Evolutionary conservation across 2,113 vertebrate genomes (phyloP).

Genomic region (Lonchura striata): DNA sequence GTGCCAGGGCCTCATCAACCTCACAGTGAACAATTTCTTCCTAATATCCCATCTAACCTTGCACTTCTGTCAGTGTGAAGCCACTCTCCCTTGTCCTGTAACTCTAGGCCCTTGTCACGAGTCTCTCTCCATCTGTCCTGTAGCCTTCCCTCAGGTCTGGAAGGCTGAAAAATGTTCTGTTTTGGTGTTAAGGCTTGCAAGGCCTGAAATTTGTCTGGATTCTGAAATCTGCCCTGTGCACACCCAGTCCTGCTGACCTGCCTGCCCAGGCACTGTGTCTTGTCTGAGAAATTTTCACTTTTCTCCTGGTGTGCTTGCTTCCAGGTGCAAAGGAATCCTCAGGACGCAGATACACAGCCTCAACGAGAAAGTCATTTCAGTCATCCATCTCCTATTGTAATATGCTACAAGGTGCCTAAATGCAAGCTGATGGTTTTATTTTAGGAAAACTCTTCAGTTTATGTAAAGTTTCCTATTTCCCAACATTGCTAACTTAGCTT

Average conservation of each 20-base stretch:
- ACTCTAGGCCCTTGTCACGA: no score
- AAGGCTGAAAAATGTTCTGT: neutral
- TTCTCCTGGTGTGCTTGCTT: neutral
- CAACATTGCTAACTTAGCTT: neutral
- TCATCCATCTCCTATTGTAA: neutral
- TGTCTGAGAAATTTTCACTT: neutral
- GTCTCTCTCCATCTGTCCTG: neutral
- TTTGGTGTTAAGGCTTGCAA: neutral
- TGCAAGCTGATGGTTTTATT: neutral
- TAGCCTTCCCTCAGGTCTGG: neutral
- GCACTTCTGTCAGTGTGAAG: neutral
- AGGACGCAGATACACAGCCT: neutral
- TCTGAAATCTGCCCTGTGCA: neutral
- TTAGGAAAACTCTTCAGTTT: neutral
- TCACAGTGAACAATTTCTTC: neutral
- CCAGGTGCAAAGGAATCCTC: neutral
- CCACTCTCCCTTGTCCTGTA: neutral
- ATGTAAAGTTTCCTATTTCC: neutral
- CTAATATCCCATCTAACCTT: accelerated
- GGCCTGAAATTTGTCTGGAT: neutral
- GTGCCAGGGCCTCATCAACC: accelerated
- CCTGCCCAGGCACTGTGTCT: neutral
- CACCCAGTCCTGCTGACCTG: neutral
- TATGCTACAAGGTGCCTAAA: neutral
- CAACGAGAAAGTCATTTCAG: neutral